phyloP scores from a whole-genome alignment of 2,888 invertebrate genomes.

The Empis livida region DNA sequence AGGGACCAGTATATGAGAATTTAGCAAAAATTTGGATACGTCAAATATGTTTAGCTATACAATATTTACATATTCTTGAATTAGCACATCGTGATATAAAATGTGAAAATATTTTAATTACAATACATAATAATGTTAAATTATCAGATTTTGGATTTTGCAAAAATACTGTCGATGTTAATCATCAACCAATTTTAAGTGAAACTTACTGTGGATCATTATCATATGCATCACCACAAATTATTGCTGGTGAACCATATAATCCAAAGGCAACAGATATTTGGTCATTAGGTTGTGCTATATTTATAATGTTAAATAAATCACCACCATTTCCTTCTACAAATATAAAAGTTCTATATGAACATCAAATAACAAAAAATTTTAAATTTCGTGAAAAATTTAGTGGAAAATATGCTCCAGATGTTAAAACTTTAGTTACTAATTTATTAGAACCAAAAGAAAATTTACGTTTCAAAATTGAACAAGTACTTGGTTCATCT shows the following conservation, averaged over 20 bases:
- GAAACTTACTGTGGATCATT: slow-evolving; percentile 77
- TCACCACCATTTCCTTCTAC: slow-evolving; percentile 72
- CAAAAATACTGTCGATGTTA: slow-evolving; percentile 28
- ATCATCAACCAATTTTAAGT: slow-evolving; percentile 42
- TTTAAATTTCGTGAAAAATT: slow-evolving; percentile 59
- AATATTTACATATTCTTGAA: slow-evolving; percentile 59
- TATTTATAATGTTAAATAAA: slow-evolving; percentile 74
- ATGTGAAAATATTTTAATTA: slow-evolving; percentile 67
- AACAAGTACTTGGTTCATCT: slow-evolving; percentile 41
- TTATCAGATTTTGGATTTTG: slow-evolving; percentile 77
- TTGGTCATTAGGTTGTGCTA: slow-evolving; percentile 67
- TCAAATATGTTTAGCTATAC: slow-evolving; percentile 52
- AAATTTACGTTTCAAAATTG: slow-evolving; percentile 43
- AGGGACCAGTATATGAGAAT: slow-evolving; percentile 53
- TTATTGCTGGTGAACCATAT: slow-evolving; percentile 60
- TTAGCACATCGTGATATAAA: slow-evolving; percentile 72
- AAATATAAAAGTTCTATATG: slow-evolving; percentile 36
- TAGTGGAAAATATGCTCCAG: slow-evolving; percentile 41
- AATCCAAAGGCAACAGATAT: slow-evolving; percentile 60
- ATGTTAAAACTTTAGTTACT: slow-evolving; percentile 51
- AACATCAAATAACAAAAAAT: slow-evolving; percentile 44
- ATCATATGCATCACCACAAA: slow-evolving; percentile 82
- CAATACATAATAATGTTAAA: slow-evolving; percentile 62
- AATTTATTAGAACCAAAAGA: slow-evolving; percentile 58
- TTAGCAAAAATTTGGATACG: slow-evolving; percentile 57